Percentiles rank a stretch among this genome's conserved stretches.
These are phyloP conservation scores for Diloba caeruleocephala DNA, from an alignment of 2,888 invertebrate genomes.

Conservation along the genomic window DNA sequence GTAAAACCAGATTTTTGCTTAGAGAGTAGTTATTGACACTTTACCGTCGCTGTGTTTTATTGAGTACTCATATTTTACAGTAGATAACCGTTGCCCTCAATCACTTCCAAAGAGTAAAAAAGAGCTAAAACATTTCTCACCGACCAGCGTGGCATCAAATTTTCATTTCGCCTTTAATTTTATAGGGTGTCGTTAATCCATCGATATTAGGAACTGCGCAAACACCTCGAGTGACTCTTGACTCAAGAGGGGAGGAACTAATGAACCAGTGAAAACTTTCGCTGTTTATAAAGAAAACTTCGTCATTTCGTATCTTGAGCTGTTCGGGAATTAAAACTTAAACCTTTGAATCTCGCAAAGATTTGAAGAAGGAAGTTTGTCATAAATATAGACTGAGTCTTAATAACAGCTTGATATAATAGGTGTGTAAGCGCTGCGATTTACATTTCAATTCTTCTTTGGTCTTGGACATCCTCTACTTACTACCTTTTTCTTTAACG, in stretches of 20 bases:
- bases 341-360: constrained; percentile 22
- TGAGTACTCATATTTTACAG: constrained; percentile 9
- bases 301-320: constrained; percentile 46
- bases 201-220: constrained; percentile 79
- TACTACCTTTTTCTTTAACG: too few species aligned
- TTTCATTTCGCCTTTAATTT: constrained; percentile 83
- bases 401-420: constrained; percentile 4
- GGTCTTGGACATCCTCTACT: too few species aligned
- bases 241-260: constrained; percentile 70
- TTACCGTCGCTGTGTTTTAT: too few species aligned
- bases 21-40: too few species aligned
- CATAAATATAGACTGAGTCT: constrained; percentile 24
- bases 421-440: too few species aligned
- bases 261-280: constrained; percentile 75
- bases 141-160: constrained; percentile 36
- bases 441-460: too few species aligned
- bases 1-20: too few species aligned
- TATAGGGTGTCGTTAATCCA: constrained; percentile 83
- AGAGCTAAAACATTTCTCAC: background rate
- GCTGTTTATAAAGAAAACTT: constrained; percentile 60
- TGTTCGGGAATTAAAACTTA: constrained; percentile 40
- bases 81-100: background rate
- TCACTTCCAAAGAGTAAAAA: background rate
- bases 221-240: constrained; percentile 70
- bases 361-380: constrained; percentile 14